Evolutionary conservation across 1,140 invertebrate genomes (phyloP).

Genomic region (Phortica variegata): DNA sequence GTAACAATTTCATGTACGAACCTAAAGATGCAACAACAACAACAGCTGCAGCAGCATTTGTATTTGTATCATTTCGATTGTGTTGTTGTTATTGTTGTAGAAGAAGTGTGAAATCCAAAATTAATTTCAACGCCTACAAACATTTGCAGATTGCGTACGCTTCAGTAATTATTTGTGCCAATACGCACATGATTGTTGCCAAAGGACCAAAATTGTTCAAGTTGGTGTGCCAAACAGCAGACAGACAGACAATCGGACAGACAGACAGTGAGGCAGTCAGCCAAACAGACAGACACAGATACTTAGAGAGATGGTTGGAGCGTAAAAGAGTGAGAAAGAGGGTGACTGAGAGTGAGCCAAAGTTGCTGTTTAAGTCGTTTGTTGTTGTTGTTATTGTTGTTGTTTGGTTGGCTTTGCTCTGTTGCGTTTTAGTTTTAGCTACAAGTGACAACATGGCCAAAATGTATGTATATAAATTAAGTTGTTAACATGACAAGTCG

Average conservation of each 20-base stretch:
- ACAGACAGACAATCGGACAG: too few species aligned
- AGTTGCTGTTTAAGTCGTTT: background rate
- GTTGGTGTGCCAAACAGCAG: too few species aligned
- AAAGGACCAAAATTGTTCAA: background rate
- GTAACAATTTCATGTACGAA: conserved; percentile 49
- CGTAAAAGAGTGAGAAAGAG: too few species aligned
- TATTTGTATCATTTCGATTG: too few species aligned
- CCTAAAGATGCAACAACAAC: conserved; percentile 13
- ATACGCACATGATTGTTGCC: too few species aligned
- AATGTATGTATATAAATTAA: conserved; percentile 44
- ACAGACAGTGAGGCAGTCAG: too few species aligned
- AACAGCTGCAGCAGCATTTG: background rate
- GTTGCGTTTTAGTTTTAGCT: conserved; percentile 6
- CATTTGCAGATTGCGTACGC: background rate
- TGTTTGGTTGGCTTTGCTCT: background rate
- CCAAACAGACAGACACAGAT: too few species aligned
- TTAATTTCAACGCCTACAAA: conserved; percentile 52
- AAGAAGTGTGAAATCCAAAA: conserved; percentile 50
- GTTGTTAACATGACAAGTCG: conserved; percentile 51
- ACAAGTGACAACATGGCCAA: conserved; percentile 23
- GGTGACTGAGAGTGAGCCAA: too few species aligned
- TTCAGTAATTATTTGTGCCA: too few species aligned
- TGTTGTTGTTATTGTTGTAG: background rate
- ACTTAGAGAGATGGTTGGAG: too few species aligned
- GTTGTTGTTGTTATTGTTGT: background rate